Percentiles rank a stretch among this genome's conserved stretches.
Conservation (phyloP, 2,797 vertebrate genomes). For the Bryconaethiops microstoma region DNA sequence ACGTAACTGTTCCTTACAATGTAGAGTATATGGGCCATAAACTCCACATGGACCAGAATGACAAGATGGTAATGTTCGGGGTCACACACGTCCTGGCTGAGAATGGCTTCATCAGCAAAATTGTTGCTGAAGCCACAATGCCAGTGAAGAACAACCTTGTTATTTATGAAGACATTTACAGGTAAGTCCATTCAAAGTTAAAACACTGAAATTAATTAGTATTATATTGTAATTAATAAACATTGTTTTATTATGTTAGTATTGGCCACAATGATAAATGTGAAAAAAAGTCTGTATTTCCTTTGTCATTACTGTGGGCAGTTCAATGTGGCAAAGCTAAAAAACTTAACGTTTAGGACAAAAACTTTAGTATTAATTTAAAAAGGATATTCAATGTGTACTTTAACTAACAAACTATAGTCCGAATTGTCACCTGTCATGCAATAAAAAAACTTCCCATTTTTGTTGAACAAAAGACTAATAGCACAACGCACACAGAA, state of each 20-base stretch:
- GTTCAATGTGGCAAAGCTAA: too few species aligned
- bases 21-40: slow-evolving; percentile 29
- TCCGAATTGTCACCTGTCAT: too few species aligned
- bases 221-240: too few species aligned
- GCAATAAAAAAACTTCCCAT: too few species aligned
- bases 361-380: too few species aligned
- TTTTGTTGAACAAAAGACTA: too few species aligned
- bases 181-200: slow-evolving; percentile 4
- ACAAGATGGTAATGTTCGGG: slow-evolving; percentile 25
- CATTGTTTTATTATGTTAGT: not conserved
- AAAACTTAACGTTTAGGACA: too few species aligned
- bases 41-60: slow-evolving; percentile 32
- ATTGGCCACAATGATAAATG: not conserved
- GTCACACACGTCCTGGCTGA: slow-evolving; percentile 19
- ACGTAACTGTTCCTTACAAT: slow-evolving; percentile 26
- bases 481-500: too few species aligned
- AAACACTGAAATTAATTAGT: too few species aligned
- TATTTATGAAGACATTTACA: slow-evolving; percentile 27
- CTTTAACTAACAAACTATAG: too few species aligned
- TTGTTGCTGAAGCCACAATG: slow-evolving; percentile 4
- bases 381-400: too few species aligned
- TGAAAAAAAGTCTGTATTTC: too few species aligned
- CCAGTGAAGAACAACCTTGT: not conserved
- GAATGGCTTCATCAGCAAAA: slow-evolving; percentile 15
- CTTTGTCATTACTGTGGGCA: not conserved